Base-by-base conservation (phyloP, 1,140 invertebrate species). In the Aplysia californica region DNA sequence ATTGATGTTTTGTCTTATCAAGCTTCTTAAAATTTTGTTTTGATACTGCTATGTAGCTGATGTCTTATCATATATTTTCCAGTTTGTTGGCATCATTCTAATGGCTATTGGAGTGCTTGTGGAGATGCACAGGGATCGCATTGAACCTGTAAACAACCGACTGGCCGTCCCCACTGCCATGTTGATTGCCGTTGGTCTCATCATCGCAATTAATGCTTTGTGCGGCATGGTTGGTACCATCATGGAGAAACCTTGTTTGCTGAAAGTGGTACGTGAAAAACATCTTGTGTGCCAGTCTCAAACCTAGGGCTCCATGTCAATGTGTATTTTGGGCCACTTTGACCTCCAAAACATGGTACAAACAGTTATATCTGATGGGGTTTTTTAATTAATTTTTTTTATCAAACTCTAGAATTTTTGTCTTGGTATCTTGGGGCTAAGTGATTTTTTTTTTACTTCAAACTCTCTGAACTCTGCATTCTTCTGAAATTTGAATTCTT, bases 251-350 rank as follows among this genome's bases (percentile, higher is more conserved):
- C 76, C 78, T 26, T 66, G 70, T 33, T 78, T 86, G 10, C 79
- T 86, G n/a, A 86, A 83, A 82, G 64, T 82, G 77, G 84, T 86
- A 50, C 76, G 82, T 84, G 20, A n/a, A n/a, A n/a, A n/a, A n/a
- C n/a, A n/a, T n/a, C n/a, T n/a, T n/a, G n/a, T n/a, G n/a, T n/a
- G n/a, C n/a, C n/a, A n/a, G n/a, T n/a, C n/a, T n/a, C n/a, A n/a
- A n/a, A n/a, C n/a, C n/a, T n/a, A n/a, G n/a, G n/a, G n/a, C n/a
- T n/a, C n/a, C n/a, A n/a, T n/a, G n/a, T n/a, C n/a, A n/a, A n/a
- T n/a, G n/a, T n/a, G n/a, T n/a, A n/a, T n/a, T n/a, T n/a, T n/a
- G n/a, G n/a, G n/a, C n/a, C n/a, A n/a, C n/a, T n/a, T n/a, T n/a
- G n/a, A n/a, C n/a, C n/a, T n/a, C n/a, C n/a, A n/a, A n/a, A n/a